Conservation (phyloP, 1,140 invertebrate species). For the Pararge aegeria region DNA sequence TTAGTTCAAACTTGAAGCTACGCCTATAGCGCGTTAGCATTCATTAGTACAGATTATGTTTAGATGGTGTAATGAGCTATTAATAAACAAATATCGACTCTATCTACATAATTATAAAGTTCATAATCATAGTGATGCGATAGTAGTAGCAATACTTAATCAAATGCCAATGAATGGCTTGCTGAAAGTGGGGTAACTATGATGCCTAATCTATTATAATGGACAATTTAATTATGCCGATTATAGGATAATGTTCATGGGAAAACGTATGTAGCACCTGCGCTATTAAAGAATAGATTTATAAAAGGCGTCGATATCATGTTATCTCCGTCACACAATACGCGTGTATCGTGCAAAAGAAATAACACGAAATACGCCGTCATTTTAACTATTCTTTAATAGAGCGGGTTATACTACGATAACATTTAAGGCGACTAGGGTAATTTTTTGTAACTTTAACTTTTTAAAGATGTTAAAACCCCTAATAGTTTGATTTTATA, state of each 20-base stretch:
- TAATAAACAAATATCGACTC: slow-evolving; percentile 10
- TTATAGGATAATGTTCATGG: neutral
- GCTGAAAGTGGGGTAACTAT: slow-evolving; percentile 33
- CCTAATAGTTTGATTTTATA: no score
- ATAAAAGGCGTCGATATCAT: no score
- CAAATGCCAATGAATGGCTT: slow-evolving; percentile 42
- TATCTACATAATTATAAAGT: slow-evolving; percentile 26
- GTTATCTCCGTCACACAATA: no score
- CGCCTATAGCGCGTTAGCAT: slow-evolving; percentile 42
- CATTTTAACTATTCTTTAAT: no score
- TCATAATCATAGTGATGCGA: slow-evolving; percentile 7
- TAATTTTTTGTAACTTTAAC: no score
- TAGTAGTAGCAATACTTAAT: slow-evolving; percentile 38
- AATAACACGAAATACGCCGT: no score
- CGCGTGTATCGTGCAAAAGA: no score
- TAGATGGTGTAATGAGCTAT: slow-evolving; percentile 21
- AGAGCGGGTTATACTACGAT: no score
- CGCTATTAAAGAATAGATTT: no score
- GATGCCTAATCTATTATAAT: slow-evolving; percentile 15
- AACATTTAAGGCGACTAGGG: no score
- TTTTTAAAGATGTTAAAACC: no score
- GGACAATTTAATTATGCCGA: slow-evolving; percentile 1
- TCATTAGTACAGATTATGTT: slow-evolving; percentile 45
- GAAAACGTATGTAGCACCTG: no score
- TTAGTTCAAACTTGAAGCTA: slow-evolving; percentile 45